Conservation (phyloP, 2,888 invertebrate genomes). For the Polylopha cassiicola region DNA sequence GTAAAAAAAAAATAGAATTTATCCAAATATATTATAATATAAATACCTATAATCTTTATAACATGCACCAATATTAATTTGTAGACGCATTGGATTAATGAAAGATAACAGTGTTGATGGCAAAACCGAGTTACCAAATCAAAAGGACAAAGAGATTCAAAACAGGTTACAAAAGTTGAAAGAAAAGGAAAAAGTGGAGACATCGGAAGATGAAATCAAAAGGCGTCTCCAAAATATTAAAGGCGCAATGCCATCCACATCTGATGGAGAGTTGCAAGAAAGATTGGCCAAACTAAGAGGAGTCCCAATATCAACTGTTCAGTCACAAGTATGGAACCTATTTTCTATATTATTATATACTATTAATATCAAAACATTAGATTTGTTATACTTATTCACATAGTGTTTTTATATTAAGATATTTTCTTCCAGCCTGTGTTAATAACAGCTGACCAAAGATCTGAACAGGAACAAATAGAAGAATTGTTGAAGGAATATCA, state of each 20-base stretch:
- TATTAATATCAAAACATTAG: not conserved
- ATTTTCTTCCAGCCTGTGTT: slow-evolving; percentile 51
- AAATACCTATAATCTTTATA: slow-evolving; percentile 4
- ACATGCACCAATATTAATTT: slow-evolving; percentile 13
- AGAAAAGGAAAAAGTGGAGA: slow-evolving; percentile 59
- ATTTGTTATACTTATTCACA: not conserved
- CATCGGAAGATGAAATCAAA: slow-evolving; percentile 44
- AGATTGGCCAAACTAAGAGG: slow-evolving; percentile 83
- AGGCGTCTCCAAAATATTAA: slow-evolving; percentile 54
- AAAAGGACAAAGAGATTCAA: slow-evolving; percentile 79
- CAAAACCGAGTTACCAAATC: slow-evolving; percentile 46
- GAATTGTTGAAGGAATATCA: slow-evolving; percentile 81
- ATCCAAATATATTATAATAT: not conserved
- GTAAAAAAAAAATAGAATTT: slow-evolving; percentile 22
- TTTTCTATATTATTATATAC: slow-evolving; percentile 30
- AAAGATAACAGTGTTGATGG: slow-evolving; percentile 23
- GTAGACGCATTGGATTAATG: slow-evolving; percentile 33
- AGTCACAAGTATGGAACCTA: slow-evolving; percentile 45
- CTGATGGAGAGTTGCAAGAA: slow-evolving; percentile 80
- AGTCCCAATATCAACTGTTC: slow-evolving; percentile 47
- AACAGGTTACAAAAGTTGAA: slow-evolving; percentile 83
- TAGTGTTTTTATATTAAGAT: slow-evolving; percentile 1
- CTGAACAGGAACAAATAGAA: slow-evolving; percentile 83
- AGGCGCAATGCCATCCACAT: slow-evolving; percentile 59
- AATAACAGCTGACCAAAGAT: slow-evolving; percentile 75